Percentiles rank a stretch among this genome's conserved stretches.
Evolutionary conservation across 2,113 vertebrate species (phyloP).

Genomic region (Regulus satrapa): DNA sequence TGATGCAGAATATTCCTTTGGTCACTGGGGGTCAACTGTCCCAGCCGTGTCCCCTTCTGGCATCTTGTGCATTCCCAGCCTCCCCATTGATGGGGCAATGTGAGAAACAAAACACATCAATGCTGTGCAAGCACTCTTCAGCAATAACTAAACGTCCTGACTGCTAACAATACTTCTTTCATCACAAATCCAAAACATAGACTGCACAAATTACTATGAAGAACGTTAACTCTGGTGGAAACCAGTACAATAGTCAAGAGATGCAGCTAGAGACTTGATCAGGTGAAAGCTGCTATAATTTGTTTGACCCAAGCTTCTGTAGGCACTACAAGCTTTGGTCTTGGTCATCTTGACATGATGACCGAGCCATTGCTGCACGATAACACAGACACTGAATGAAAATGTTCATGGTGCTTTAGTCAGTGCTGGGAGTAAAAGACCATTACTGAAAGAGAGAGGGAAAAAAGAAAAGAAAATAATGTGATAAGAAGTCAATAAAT

Average conservation of each 20-base stretch:
- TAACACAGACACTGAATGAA: not conserved
- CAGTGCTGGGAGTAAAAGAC: not conserved
- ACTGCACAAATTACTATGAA: not conserved
- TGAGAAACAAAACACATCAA: not conserved
- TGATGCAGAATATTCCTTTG: not conserved
- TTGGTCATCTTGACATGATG: not conserved
- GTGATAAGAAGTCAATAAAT: not conserved
- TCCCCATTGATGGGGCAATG: accelerated
- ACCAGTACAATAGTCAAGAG: not conserved
- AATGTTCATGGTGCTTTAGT: not conserved
- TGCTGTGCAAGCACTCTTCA: not conserved
- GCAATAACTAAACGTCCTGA: not conserved
- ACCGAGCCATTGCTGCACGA: not conserved
- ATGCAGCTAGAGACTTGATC: not conserved
- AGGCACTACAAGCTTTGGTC: not conserved
- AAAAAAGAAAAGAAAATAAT: not conserved
- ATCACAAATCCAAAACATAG: not conserved
- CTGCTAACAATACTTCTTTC: not conserved
- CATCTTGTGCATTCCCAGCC: not conserved
- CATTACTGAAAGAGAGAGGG: not conserved
- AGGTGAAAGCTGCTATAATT: not conserved
- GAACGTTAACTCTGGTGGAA: not conserved
- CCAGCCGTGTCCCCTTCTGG: not conserved
- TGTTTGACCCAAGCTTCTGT: not conserved
- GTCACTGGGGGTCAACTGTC: not conserved